Conservation (phyloP, 2,113 vertebrate genomes). For the Formicarius rufipectus region DNA sequence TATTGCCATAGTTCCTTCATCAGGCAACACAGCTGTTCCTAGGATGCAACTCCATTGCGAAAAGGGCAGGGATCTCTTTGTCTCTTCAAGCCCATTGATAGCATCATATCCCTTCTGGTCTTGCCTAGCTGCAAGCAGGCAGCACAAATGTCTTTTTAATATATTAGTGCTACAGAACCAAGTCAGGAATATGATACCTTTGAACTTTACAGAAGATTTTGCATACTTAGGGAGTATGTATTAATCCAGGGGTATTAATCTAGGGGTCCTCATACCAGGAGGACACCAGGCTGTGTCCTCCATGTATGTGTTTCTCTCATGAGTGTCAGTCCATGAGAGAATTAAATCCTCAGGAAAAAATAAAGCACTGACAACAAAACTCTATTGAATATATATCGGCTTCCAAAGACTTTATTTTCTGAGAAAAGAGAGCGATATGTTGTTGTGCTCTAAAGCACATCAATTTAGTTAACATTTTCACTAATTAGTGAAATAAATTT, state of each 20-base stretch:
- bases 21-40: neutral
- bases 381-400: neutral
- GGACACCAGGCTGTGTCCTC: neutral
- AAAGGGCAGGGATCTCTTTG: neutral
- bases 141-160: neutral
- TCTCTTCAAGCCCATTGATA: fast-evolving
- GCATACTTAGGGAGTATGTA: too few species aligned
- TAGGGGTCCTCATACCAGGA: neutral
- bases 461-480: neutral
- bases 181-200: neutral
- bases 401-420: neutral
- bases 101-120: neutral
- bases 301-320: too few species aligned
- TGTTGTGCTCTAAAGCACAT: neutral
- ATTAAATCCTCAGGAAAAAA: neutral
- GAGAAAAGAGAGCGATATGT: neutral
- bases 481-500: constrained; percentile 26
- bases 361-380: neutral
- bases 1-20: neutral
- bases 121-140: neutral
- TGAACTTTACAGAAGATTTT: neutral
- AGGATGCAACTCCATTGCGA: neutral
- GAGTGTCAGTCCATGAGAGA: neutral
- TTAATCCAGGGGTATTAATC: neutral
- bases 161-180: neutral